phyloP scores from a whole-genome alignment of 2,888 invertebrate genomes.

The Ophion ellenae region DNA sequence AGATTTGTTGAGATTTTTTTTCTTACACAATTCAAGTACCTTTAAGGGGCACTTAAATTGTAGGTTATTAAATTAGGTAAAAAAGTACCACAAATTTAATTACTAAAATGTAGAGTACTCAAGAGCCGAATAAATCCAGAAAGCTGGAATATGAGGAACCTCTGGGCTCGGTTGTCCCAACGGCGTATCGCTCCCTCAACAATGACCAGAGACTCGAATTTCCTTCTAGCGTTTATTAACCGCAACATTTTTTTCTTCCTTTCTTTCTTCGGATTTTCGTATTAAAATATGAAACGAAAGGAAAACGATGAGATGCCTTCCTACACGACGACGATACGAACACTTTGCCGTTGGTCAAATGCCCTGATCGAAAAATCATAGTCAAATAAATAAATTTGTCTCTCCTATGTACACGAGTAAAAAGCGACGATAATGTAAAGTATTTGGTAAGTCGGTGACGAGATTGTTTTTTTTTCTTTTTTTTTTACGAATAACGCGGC shows the following conservation, averaged over 20 bases:
- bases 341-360: conserved; percentile 47
- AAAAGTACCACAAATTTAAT: no score
- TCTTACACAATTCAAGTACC: no score
- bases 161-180: no score
- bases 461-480: conserved; percentile 3
- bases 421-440: not conserved
- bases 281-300: conserved; percentile 11
- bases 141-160: not conserved
- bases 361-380: conserved; percentile 57
- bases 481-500: conserved; percentile 68
- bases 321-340: conserved; percentile 42
- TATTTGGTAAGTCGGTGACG: not conserved
- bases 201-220: conserved; percentile 3
- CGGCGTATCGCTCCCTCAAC: not conserved
- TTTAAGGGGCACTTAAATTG: no score
- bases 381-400: conserved; percentile 52
- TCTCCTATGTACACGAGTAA: conserved; percentile 31
- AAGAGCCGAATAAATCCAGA: not conserved
- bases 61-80: no score
- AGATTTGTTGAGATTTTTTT: not conserved
- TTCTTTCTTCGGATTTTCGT: not conserved
- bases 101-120: no score
- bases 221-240: conserved; percentile 40
- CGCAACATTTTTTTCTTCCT: conserved; percentile 22
- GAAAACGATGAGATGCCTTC: conserved; percentile 24